A percentile compares a stretch with the other conserved stretches of the same genome.
These are phyloP conservation scores for Rhagium mordax DNA, from an alignment of 2,888 invertebrate genomes.

Conservation along the genomic window DNA sequence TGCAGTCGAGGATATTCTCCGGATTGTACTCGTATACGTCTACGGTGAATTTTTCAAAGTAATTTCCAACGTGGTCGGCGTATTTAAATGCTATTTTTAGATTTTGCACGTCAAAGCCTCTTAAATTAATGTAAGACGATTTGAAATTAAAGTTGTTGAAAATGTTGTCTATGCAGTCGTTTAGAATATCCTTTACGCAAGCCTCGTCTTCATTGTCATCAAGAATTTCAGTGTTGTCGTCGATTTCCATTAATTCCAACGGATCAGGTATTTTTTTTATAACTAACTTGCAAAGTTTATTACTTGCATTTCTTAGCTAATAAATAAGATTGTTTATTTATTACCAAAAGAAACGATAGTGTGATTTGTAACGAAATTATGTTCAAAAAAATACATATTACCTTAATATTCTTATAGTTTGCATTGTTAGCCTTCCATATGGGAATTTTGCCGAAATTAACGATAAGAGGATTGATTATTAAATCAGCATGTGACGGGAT, in stretches of 20 bases:
- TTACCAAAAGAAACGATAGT: no score
- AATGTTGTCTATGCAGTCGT: slow-evolving; percentile 42
- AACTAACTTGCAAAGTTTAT: slow-evolving; percentile 41
- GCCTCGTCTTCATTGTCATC: not conserved
- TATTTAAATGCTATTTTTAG: slow-evolving; percentile 48
- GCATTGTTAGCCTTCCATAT: slow-evolving; percentile 45
- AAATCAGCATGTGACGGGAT: slow-evolving; percentile 44
- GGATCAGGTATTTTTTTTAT: slow-evolving; percentile 46
- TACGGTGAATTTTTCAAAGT: slow-evolving; percentile 46
- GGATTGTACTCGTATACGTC: slow-evolving; percentile 43
- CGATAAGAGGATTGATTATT: slow-evolving; percentile 36
- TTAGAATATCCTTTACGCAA: slow-evolving; percentile 32
- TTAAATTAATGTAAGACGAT: slow-evolving; percentile 32
- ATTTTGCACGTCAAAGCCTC: slow-evolving; percentile 22
- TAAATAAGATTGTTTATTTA: slow-evolving; percentile 12
- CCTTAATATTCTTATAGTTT: slow-evolving; percentile 41
- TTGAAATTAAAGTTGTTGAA: slow-evolving; percentile 46
- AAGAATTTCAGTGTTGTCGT: not conserved
- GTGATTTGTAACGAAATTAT: no score
- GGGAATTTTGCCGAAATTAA: slow-evolving; percentile 52
- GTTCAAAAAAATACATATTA: slow-evolving; percentile 15
- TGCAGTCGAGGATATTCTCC: not conserved
- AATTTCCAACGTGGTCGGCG: slow-evolving; percentile 47
- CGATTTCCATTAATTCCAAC: slow-evolving; percentile 31
- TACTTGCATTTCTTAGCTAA: slow-evolving; percentile 45